Evolutionary conservation across 1,140 invertebrate genomes (phyloP).

Genomic region (Papilio helenus): DNA sequence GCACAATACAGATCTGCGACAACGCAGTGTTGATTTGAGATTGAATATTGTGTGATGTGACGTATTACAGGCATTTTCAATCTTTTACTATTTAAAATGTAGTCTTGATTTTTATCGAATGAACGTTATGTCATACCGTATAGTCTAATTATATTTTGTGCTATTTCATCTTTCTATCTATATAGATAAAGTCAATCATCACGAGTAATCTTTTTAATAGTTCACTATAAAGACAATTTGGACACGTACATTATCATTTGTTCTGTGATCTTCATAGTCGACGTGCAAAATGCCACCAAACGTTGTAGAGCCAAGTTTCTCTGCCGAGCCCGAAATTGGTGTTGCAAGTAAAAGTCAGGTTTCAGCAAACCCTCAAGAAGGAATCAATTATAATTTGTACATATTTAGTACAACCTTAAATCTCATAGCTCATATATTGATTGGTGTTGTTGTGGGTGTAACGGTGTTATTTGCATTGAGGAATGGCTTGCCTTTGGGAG

Average conservation of each 20-base stretch:
- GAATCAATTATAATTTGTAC: conserved; percentile 46
- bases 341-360: conserved; percentile 27
- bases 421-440: conserved; percentile 54
- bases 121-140: conserved; percentile 4
- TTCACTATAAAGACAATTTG: conserved; percentile 28
- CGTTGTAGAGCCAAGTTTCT: conserved; percentile 41
- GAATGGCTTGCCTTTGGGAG: conserved; percentile 48
- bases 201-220: conserved; percentile 4
- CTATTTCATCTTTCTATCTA: conserved; percentile 16
- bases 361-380: conserved; percentile 6
- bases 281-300: conserved; percentile 51
- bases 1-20: too few relatives aligned
- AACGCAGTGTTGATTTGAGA: neutral
- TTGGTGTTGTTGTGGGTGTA: conserved; percentile 55
- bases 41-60: too few relatives aligned
- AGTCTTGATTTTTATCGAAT: too few relatives aligned
- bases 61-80: too few relatives aligned
- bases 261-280: neutral
- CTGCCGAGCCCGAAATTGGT: conserved; percentile 39
- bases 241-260: conserved; percentile 11
- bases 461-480: conserved; percentile 54
- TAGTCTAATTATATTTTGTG: neutral
- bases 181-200: conserved; percentile 35
- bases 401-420: conserved; percentile 53
- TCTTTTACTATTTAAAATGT: too few relatives aligned